Evolutionary conservation across 2,113 vertebrate species (phyloP).

Genomic region (Entelurus aequoreus): DNA sequence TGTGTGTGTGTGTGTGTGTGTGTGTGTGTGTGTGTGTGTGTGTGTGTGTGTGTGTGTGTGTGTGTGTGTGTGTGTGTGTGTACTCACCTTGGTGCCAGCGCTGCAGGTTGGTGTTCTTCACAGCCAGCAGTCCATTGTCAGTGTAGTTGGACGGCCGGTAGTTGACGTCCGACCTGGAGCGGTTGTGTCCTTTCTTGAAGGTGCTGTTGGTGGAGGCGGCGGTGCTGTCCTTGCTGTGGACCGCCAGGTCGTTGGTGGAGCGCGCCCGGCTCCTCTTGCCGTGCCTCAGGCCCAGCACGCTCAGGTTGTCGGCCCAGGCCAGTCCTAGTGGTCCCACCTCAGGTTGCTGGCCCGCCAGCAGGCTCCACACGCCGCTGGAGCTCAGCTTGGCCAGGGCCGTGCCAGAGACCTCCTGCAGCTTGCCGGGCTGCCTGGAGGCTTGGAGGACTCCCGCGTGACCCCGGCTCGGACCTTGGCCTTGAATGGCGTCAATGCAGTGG

Average conservation of each 20-base stretch:
- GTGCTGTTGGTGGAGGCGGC: slow-evolving; percentile 43
- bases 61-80: neutral
- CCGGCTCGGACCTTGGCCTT: slow-evolving; percentile 65
- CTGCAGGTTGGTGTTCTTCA: slow-evolving; percentile 77
- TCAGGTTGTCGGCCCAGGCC: slow-evolving; percentile 81
- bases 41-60: neutral
- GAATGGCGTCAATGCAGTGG: slow-evolving; percentile 79
- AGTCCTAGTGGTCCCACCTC: slow-evolving; percentile 75
- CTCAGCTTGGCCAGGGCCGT: slow-evolving; percentile 65
- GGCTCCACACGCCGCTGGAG: slow-evolving; percentile 79
- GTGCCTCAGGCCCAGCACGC: slow-evolving; percentile 76
- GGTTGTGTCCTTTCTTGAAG: slow-evolving; percentile 87
- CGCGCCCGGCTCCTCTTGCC: slow-evolving; percentile 83
- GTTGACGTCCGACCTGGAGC: slow-evolving; percentile 84
- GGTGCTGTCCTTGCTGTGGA: slow-evolving; percentile 74
- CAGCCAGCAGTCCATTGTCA: slow-evolving; percentile 67
- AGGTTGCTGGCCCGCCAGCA: slow-evolving; percentile 77
- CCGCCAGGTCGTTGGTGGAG: slow-evolving; percentile 88
- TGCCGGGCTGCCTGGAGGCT: slow-evolving; percentile 36
- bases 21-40: neutral
- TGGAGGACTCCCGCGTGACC: slow-evolving; percentile 16
- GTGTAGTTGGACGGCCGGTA: slow-evolving; percentile 63
- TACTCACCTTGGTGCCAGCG: slow-evolving; percentile 81
- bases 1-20: neutral
- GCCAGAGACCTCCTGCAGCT: slow-evolving; percentile 74